Evolutionary conservation across 92 coral and sea anemone species (phyloP).

Genomic region (Metridium senile): DNA sequence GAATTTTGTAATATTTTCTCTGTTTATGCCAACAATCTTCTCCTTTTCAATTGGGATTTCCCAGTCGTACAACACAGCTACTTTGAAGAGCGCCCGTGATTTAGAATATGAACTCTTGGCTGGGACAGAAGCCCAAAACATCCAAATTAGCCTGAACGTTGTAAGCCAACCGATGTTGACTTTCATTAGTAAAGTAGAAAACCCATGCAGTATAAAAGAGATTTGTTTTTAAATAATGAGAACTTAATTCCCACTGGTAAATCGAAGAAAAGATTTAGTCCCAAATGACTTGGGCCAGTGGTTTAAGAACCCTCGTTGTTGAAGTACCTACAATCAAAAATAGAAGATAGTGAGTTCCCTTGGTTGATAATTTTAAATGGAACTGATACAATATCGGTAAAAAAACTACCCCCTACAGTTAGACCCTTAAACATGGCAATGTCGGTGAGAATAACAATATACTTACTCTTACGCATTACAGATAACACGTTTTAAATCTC

Average conservation of each 20-base stretch:
- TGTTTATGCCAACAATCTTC: neutral
- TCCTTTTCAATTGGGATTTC: constrained; percentile 8
- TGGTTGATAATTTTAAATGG: neutral
- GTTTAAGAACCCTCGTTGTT: neutral
- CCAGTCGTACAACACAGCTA: constrained; percentile 33
- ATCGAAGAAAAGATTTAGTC: neutral
- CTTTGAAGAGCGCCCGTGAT: constrained; percentile 15
- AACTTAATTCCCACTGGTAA: too few species aligned
- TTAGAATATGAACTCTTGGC: neutral
- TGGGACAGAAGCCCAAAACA: neutral
- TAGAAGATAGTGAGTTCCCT: neutral
- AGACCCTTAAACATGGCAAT: neutral
- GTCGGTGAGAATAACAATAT: neutral
- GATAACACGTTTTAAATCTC: neutral
- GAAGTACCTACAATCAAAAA: constrained; percentile 10
- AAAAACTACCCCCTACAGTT: constrained; percentile 5
- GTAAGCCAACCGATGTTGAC: neutral
- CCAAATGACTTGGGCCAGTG: neutral
- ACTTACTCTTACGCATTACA: neutral
- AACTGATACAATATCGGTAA: neutral
- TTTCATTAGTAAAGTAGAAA: neutral
- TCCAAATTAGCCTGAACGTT: constrained; percentile 1
- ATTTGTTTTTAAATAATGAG: too few species aligned
- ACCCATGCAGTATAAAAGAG: neutral
- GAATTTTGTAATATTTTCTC: neutral